A percentile compares a stretch with the other conserved stretches of the same genome.
phyloP scores from a whole-genome alignment of 2,113 vertebrate species.

The Salvelinus fontinalis region DNA sequence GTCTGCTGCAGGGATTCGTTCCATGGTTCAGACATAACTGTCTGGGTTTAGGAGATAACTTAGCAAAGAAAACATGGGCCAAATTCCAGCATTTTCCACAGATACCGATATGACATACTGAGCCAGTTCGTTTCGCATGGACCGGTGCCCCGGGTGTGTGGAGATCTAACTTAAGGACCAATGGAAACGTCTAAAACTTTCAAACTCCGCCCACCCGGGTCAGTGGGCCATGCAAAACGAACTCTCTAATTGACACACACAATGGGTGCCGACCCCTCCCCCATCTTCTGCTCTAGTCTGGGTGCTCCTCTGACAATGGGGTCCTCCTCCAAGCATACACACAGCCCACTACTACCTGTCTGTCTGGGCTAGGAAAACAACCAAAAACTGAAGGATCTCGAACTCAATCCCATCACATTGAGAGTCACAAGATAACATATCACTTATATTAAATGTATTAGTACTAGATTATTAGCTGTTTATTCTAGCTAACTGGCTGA shows the following conservation, averaged over 20 bases:
- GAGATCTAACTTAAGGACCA: too few relatives aligned
- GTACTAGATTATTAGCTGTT: background rate
- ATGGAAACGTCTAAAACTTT: too few relatives aligned
- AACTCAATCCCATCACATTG: slow-evolving; percentile 34
- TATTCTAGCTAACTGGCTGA: background rate
- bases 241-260: slow-evolving; percentile 21
- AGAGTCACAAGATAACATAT: background rate
- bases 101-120: background rate
- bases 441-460: background rate
- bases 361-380: slow-evolving; percentile 18
- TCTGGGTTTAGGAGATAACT: slow-evolving; percentile 1
- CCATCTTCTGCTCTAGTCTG: slow-evolving; percentile 41
- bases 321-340: slow-evolving; percentile 16
- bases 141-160: too few relatives aligned
- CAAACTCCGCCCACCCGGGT: too few relatives aligned
- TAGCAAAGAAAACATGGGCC: background rate
- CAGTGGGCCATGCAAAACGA: too few relatives aligned
- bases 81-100: background rate
- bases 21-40: background rate
- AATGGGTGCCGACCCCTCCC: slow-evolving; percentile 61
- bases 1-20: background rate
- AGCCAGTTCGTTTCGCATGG: background rate
- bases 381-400: slow-evolving; percentile 28
- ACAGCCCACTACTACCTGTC: slow-evolving; percentile 7
- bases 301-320: slow-evolving; percentile 54